Conservation (phyloP, 2,888 invertebrate species). For the Bursaphelenchus okinawaensis region DNA sequence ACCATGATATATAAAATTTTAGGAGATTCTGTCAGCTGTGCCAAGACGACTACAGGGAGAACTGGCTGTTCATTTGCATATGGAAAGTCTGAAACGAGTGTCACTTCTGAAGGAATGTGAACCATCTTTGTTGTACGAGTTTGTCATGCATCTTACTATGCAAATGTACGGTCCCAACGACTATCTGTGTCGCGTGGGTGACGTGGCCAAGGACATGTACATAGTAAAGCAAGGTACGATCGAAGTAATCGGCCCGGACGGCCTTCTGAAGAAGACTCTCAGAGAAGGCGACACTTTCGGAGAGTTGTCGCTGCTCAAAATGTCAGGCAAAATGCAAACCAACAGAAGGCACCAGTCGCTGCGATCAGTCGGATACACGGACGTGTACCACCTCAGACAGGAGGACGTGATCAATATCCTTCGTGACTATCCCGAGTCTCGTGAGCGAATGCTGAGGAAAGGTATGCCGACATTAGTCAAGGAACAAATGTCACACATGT, state of each 20-base stretch:
- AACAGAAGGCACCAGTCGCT: slow-evolving; percentile 23
- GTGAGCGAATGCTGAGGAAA: slow-evolving; percentile 30
- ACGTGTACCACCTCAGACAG: slow-evolving; percentile 48
- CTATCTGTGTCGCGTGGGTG: slow-evolving; percentile 40
- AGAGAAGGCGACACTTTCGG: slow-evolving; percentile 42
- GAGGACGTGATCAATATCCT: slow-evolving; percentile 41
- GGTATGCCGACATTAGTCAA: too few species aligned
- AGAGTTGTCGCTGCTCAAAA: slow-evolving; percentile 37
- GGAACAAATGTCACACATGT: too few species aligned
- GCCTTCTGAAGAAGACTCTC: slow-evolving; percentile 20
- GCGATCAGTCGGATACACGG: slow-evolving; percentile 48
- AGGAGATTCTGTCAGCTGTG: slow-evolving; percentile 41
- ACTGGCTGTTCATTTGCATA: slow-evolving; percentile 47
- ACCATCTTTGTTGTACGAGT: slow-evolving; percentile 41
- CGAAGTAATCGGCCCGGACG: slow-evolving; percentile 30
- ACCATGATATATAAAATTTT: slow-evolving; percentile 5
- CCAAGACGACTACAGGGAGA: slow-evolving; percentile 46
- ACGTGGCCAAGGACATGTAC: slow-evolving; percentile 50
- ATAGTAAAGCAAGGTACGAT: slow-evolving; percentile 43
- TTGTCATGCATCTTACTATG: slow-evolving; percentile 45
- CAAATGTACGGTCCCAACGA: slow-evolving; percentile 51
- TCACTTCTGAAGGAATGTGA: slow-evolving; percentile 40
- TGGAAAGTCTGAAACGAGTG: slow-evolving; percentile 40
- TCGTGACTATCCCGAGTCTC: slow-evolving; percentile 32
- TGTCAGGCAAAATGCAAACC: slow-evolving; percentile 13